Evolutionary conservation across 2,888 invertebrate genomes (phyloP).

Genomic region (Cheiracanthium punctorium): DNA sequence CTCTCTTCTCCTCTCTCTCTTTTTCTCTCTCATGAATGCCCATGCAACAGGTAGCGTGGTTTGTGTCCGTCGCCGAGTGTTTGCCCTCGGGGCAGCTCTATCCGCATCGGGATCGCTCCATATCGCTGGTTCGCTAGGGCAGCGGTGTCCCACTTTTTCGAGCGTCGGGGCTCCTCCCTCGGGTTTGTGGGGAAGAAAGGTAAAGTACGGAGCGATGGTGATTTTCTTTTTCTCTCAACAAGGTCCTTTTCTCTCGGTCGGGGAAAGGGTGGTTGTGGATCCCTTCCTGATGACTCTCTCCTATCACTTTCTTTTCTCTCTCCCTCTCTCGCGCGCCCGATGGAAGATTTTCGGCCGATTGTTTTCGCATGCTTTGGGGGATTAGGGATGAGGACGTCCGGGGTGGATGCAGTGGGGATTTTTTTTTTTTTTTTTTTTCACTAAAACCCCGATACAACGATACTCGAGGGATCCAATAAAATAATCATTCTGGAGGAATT

Average conservation of each 20-base stretch:
- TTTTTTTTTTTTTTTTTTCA: too few relatives aligned
- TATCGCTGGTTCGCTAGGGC: constrained; percentile 64
- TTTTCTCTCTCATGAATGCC: constrained; percentile 34
- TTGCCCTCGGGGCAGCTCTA: constrained; percentile 23
- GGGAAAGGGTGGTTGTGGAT: constrained; percentile 8
- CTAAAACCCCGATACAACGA: too few relatives aligned
- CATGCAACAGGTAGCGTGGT: constrained; percentile 53
- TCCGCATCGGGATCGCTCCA: constrained; percentile 63
- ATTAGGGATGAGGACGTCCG: background rate
- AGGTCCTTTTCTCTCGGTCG: background rate
- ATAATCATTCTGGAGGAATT: too few relatives aligned
- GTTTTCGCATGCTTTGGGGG: background rate
- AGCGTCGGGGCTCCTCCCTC: constrained; percentile 49
- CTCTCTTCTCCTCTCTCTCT: constrained; percentile 59
- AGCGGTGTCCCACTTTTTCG: constrained; percentile 62
- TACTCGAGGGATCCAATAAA: too few relatives aligned
- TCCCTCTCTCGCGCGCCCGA: too few relatives aligned
- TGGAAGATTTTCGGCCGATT: background rate
- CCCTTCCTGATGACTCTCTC: constrained; percentile 28
- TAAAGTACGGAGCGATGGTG: background rate
- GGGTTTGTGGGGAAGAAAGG: constrained; percentile 4
- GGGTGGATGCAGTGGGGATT: background rate
- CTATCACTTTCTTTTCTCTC: constrained; percentile 51
- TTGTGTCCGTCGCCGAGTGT: constrained; percentile 26
- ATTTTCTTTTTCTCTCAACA: constrained; percentile 9